These are phyloP conservation scores for Saiga tatarica DNA, from an alignment of 2,113 vertebrate species.

Conservation along the genomic window DNA sequence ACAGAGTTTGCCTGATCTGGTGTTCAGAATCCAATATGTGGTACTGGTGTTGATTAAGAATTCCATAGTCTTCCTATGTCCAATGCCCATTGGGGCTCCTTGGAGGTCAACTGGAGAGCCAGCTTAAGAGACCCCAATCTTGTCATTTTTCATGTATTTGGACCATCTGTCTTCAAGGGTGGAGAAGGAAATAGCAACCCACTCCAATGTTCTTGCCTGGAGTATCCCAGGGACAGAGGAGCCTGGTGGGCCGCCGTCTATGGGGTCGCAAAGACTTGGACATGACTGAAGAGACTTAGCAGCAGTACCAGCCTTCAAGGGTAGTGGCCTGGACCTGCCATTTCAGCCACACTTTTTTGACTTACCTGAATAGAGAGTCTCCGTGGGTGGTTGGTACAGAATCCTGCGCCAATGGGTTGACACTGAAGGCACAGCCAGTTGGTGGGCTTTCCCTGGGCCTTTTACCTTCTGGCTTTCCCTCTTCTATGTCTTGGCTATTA, in stretches of 20 bases:
- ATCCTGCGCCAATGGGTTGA: not conserved
- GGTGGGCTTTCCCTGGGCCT: not conserved
- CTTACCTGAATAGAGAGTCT: not conserved
- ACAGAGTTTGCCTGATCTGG: not conserved
- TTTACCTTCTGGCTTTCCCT: not conserved
- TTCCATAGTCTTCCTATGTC: not conserved
- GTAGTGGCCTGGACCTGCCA: not conserved
- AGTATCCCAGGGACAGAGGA: no score
- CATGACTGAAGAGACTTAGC: no score
- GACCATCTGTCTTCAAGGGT: not conserved
- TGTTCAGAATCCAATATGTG: not conserved
- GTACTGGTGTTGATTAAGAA: not conserved
- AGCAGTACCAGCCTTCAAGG: no score
- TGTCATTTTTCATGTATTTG: not conserved
- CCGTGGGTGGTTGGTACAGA: not conserved
- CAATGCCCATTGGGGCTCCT: not conserved
- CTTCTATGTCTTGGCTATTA: not conserved
- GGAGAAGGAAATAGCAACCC: no score
- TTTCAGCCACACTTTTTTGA: not conserved
- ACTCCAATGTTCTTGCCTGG: no score
- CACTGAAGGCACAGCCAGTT: not conserved
- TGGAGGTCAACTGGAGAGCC: not conserved
- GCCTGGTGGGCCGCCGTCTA: no score
- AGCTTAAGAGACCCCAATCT: not conserved
- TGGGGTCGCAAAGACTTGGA: no score